phyloP scores from a whole-genome alignment of 2,888 invertebrate genomes.

The Terebella lapidaria region DNA sequence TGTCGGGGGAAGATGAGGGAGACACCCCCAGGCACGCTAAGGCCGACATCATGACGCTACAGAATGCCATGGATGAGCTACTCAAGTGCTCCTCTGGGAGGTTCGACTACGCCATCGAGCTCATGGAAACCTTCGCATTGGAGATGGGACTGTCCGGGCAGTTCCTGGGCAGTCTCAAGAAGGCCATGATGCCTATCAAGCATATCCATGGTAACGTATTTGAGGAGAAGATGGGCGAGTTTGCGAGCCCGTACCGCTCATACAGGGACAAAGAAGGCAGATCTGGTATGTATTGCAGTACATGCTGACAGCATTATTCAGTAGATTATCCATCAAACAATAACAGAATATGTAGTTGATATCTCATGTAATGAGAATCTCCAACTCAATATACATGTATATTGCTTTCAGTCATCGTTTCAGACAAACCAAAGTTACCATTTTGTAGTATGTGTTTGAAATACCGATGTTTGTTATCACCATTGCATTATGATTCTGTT shows the following conservation, averaged over 20 bases:
- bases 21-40: constrained; percentile 17
- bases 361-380: too few relatives aligned
- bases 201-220: constrained; percentile 8
- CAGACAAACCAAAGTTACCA: too few relatives aligned
- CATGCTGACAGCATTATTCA: neutral
- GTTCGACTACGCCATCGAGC: constrained; percentile 23
- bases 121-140: constrained; percentile 20
- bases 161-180: constrained; percentile 21
- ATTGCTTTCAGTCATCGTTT: too few relatives aligned
- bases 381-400: too few relatives aligned
- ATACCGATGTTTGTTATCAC: too few relatives aligned
- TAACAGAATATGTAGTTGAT: too few relatives aligned
- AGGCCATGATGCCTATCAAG: constrained; percentile 14
- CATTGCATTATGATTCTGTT: too few relatives aligned
- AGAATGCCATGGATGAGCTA: constrained; percentile 22
- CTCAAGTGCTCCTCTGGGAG: constrained; percentile 20
- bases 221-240: constrained; percentile 15
- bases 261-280: constrained; percentile 24
- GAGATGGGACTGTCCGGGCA: constrained; percentile 17
- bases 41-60: constrained; percentile 21
- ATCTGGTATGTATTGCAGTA: constrained; percentile 13
- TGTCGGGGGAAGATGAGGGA: constrained; percentile 23
- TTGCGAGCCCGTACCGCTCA: constrained; percentile 20
- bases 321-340: too few relatives aligned
- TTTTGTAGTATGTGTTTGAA: too few relatives aligned